These are phyloP conservation scores for Enteromius afrohamiltoni DNA, from an alignment of 2,797 vertebrate species.

Conservation along the genomic window DNA sequence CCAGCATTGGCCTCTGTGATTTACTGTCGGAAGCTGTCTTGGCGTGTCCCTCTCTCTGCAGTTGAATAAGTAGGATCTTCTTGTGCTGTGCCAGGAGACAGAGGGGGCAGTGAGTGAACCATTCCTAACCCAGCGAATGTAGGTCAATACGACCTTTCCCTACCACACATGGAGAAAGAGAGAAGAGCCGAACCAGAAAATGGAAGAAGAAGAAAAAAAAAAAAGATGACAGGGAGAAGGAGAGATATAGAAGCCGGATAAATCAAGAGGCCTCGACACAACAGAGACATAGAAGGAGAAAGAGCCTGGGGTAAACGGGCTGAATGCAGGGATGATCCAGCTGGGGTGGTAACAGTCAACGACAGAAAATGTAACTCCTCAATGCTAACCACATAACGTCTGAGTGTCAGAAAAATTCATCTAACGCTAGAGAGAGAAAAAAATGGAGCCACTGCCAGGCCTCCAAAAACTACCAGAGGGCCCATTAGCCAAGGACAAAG, in stretches of 20 bases:
- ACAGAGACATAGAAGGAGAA: conserved; percentile 42
- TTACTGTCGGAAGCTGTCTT: conserved; percentile 30
- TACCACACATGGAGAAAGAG: conserved; percentile 50
- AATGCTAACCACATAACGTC: conserved; percentile 56
- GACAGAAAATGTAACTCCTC: conserved; percentile 53
- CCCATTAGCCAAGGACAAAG: conserved; percentile 29
- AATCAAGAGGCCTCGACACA: conserved; percentile 33
- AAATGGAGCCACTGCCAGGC: conserved; percentile 3
- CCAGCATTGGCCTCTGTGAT: background rate
- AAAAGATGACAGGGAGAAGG: background rate
- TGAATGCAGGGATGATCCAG: conserved; percentile 22
- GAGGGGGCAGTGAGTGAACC: conserved; percentile 55
- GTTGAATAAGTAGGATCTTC: conserved; percentile 53
- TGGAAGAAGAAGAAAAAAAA: background rate
- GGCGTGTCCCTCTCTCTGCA: conserved; percentile 26
- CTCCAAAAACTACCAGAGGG: conserved; percentile 32
- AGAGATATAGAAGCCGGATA: conserved; percentile 27
- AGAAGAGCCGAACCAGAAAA: conserved; percentile 43
- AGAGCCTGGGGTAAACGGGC: conserved; percentile 12
- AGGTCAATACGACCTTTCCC: conserved; percentile 65
- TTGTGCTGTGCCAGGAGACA: conserved; percentile 43
- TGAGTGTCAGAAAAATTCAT: conserved; percentile 47
- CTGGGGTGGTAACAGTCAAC: conserved; percentile 45
- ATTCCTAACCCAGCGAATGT: conserved; percentile 53
- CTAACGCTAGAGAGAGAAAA: conserved; percentile 2